Evolutionary conservation across 2,113 vertebrate genomes (phyloP).

Genomic region (Notarius quadriscutis): DNA sequence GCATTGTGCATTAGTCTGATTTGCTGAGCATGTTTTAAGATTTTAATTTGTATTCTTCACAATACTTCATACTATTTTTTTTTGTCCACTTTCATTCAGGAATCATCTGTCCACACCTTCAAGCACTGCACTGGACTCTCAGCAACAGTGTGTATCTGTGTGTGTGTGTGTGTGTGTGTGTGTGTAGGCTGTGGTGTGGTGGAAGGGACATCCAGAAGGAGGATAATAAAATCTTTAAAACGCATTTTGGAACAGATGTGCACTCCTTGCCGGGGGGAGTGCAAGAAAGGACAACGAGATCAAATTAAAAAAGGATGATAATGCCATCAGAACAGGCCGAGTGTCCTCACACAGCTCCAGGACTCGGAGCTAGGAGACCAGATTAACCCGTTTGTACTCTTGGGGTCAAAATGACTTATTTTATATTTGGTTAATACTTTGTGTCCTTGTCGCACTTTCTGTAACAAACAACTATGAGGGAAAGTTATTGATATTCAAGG

Average conservation of each 20-base stretch:
- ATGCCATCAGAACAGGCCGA: constrained; percentile 17
- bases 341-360: constrained; percentile 10
- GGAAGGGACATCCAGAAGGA: constrained; percentile 19
- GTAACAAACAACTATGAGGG: not conserved
- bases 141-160: not conserved
- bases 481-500: not conserved
- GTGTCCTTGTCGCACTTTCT: not conserved
- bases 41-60: constrained; percentile 22
- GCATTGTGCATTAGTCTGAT: constrained; percentile 37
- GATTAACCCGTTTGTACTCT: not conserved
- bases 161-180: not conserved
- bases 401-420: not conserved
- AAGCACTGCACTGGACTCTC: constrained; percentile 10
- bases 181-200: not conserved
- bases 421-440: not conserved
- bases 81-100: not conserved
- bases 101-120: constrained; percentile 38
- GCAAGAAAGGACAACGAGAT: constrained; percentile 11
- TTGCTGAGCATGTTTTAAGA: constrained; percentile 31
- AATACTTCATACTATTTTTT: constrained; percentile 21
- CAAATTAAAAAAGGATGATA: constrained; percentile 41
- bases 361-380: not conserved
- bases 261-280: constrained; percentile 39
- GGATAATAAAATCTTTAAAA: constrained; percentile 38
- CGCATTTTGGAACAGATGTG: constrained; percentile 43